phyloP scores from a whole-genome alignment of 1,140 invertebrate genomes.

The Polypedilum pembai region DNA sequence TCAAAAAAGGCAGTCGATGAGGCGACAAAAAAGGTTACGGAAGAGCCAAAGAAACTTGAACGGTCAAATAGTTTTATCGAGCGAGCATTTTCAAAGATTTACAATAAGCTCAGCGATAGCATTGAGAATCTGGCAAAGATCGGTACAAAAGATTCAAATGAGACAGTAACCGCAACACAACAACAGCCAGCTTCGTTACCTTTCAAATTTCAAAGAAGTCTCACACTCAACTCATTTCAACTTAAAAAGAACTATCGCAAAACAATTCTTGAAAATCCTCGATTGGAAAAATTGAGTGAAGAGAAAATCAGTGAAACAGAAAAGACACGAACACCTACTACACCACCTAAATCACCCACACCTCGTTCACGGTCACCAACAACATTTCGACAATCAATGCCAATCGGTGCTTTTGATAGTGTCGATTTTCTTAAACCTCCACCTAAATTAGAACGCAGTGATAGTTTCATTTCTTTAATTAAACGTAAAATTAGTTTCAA shows the following conservation, averaged over 20 bases:
- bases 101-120: conserved; percentile 40
- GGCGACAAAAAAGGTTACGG: neutral
- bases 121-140: conserved; percentile 36
- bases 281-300: conserved; percentile 41
- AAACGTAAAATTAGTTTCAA: conserved; percentile 28
- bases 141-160: neutral
- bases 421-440: conserved; percentile 30
- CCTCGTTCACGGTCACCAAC: conserved; percentile 37
- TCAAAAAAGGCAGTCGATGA: neutral
- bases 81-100: conserved; percentile 37
- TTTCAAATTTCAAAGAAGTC: conserved; percentile 39
- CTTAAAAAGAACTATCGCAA: conserved; percentile 38
- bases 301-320: conserved; percentile 35
- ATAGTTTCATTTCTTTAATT: neutral
- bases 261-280: conserved; percentile 39
- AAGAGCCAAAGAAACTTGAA: conserved; percentile 5
- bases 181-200: conserved; percentile 34
- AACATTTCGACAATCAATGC: conserved; percentile 38
- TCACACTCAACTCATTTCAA: conserved; percentile 38
- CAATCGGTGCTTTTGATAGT: conserved; percentile 35
- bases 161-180: neutral
- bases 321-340: conserved; percentile 31
- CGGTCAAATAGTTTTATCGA: conserved; percentile 2
- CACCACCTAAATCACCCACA: conserved; percentile 31
- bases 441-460: conserved; percentile 15